Evolutionary conservation across 2,888 invertebrate species (phyloP), one percentile per base, ranked within the genome.

Genomic region (Sinelater perroti): DNA sequence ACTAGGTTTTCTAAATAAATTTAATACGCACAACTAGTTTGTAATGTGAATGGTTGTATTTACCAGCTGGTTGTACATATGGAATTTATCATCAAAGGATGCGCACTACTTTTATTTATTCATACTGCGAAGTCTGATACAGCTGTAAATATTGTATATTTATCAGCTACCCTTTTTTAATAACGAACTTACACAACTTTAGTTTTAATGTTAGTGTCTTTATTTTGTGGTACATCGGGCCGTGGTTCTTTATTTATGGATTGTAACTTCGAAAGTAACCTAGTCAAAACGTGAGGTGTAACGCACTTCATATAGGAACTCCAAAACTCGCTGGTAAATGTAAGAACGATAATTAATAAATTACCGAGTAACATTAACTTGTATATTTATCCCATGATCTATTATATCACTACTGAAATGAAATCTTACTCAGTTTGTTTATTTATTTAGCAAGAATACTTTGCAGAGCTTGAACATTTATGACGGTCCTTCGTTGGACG

Each of bases 271-370:
- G 61, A 75, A 75, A 70, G 72, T 76, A 75, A 75, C 75, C 77
- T 79, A 78, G 78, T 78, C 78, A 78, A 77, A 77, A 65, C 65
- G 68, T 74, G 74, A 70, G 70, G 74, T 71, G 64, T 44, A 60
- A 54, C 53, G 62, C 66, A 72, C 73, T 75, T 72, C 84, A 80
- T 73, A 85, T 85, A 86, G 86, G 86, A 87, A 86, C 86, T 86
- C 85, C 85, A 85, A 86, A 86, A 86, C 87, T 87, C 87, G 86
- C 86, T 86, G 85, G 86, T 86, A 83, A 85, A 84, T 84, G 83
- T 84, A 86, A 85, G 83, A 85, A 83, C 83, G 81, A 83, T 81
- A 82, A 71, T 72, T 70, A 74, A 72, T 44, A 62, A 60, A 60
- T 59, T 60, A 53, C 65, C 63, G 64, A 66, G 60, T 65, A 67